Evolutionary conservation across 2,888 invertebrate species (phyloP), one percentile per base, ranked within the genome.

Genomic region (Myathropa florea): DNA sequence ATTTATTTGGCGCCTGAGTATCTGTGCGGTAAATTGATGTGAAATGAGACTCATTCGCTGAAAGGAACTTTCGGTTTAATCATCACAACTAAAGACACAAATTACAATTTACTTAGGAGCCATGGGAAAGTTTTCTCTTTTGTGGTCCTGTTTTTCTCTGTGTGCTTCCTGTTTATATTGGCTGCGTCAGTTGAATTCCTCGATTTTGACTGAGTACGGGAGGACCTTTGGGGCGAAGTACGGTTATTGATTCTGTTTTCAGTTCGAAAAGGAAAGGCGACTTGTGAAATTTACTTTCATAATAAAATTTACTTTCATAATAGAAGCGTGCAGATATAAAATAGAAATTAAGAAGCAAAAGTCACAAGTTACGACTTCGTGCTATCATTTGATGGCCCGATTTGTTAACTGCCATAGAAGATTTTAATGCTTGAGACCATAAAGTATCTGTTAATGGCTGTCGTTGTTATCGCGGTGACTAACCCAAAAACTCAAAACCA

Each of bases 21-120:
- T 67, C 65, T 53, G 57, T 60, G 64, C 59, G 30, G 71, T 68
- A 70, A 77, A 53, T 77, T 68, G 53, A 72, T 80, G 39, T 65
- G 60, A 46, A 64, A 46, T 39, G 64, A 67, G 77, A 63, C 1
- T 33, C 46, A 33, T 24, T 53, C 61, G 53, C 24, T 28, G n/a
- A 75, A 59, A 60, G 76, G 21, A 61, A n/a, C 60, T 23, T 23
- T 68, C 23, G 36, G 53, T 30, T 67, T 75, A 63, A 63, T 57
- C 18, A 57, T 18, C 63, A 53, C 24, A 39, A 71, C 28, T 61
- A 53, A 63, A 14, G 33, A 55, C 63, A 77, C 33, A 61, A 68
- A 77, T 70, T 77, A 55, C 53, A 60, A 26, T 63, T 75, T 70
- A 71, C 60, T 60, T 60, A 28, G 60, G 14, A 39, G 46, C 24